phyloP scores from a whole-genome alignment of 92 coral and sea anemone species.

The Zoanthus sociatus region DNA sequence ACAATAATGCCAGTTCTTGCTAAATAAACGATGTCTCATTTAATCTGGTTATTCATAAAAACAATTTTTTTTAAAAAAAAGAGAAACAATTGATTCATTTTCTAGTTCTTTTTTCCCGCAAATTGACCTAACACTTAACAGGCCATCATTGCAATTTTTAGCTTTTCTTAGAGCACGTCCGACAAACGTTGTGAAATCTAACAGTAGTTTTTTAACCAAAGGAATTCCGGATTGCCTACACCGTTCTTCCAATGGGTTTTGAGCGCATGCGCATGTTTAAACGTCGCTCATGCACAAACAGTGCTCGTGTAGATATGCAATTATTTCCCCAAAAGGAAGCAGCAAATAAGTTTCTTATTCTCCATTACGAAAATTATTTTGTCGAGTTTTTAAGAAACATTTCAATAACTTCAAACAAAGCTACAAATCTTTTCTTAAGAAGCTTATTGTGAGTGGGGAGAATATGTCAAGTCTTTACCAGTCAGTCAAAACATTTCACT shows the following conservation, averaged over 20 bases:
- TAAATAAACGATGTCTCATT: background rate
- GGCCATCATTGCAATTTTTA: background rate
- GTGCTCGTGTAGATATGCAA: background rate
- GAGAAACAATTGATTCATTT: background rate
- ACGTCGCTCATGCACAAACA: background rate
- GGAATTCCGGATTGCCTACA: slow-evolving; percentile 30
- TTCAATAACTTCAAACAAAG: background rate
- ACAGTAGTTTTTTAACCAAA: slow-evolving; percentile 17
- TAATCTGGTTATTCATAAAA: background rate
- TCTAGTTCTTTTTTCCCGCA: background rate
- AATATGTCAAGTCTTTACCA: background rate
- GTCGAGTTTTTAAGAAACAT: background rate
- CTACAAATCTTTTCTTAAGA: background rate
- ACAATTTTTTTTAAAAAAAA: background rate
- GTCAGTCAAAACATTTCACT: slow-evolving; percentile 20
- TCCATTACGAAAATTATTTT: background rate
- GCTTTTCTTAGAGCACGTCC: background rate
- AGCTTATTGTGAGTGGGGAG: slow-evolving; percentile 15
- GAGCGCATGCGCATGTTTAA: background rate
- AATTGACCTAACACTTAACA: background rate
- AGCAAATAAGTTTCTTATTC: background rate
- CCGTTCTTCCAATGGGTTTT: background rate
- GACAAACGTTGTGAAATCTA: slow-evolving; percentile 13
- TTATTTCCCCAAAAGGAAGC: background rate
- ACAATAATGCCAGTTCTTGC: background rate